Percentiles rank a stretch among this genome's conserved stretches.
Evolutionary conservation across 37 sponge, comb jelly and placozoan genomes (phyloP).

Genomic region (Theonella swinhoei): DNA sequence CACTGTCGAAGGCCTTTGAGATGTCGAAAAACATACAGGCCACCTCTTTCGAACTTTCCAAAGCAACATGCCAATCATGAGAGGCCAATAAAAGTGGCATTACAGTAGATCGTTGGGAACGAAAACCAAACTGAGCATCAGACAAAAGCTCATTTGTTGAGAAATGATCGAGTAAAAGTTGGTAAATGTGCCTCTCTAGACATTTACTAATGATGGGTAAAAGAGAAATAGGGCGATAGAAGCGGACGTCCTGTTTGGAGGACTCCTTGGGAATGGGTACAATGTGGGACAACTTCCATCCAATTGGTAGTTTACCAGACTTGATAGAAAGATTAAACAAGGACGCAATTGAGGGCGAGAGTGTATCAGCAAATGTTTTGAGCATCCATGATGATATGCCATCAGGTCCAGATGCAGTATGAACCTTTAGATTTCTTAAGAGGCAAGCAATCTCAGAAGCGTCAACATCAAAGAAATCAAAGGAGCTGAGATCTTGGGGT

Average conservation of each 20-base stretch:
- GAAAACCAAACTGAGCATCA: slow-evolving; percentile 16
- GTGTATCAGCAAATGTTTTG: not conserved
- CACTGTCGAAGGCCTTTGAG: not conserved
- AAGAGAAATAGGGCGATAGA: slow-evolving; percentile 40
- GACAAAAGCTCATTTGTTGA: not conserved
- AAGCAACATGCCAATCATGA: not conserved
- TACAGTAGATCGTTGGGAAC: slow-evolving; percentile 9
- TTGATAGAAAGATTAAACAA: slow-evolving; percentile 29
- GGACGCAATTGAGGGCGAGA: not conserved
- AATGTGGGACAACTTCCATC: slow-evolving; percentile 26
- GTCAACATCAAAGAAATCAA: not conserved
- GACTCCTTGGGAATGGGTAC: slow-evolving; percentile 33
- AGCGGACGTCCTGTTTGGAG: slow-evolving; percentile 19
- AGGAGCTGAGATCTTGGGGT: not conserved
- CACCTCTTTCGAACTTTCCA: not conserved
- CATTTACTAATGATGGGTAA: slow-evolving; percentile 14
- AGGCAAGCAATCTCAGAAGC: not conserved
- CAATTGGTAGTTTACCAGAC: slow-evolving; percentile 12
- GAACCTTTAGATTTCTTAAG: not conserved
- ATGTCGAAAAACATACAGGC: slow-evolving; percentile 9
- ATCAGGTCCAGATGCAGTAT: slow-evolving; percentile 51
- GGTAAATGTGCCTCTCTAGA: slow-evolving; percentile 19
- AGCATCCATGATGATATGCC: slow-evolving; percentile 34
- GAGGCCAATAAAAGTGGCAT: not conserved
- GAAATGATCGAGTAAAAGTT: not conserved